Conservation (phyloP, 2,113 vertebrate genomes). For the Rutilus rutilus region DNA sequence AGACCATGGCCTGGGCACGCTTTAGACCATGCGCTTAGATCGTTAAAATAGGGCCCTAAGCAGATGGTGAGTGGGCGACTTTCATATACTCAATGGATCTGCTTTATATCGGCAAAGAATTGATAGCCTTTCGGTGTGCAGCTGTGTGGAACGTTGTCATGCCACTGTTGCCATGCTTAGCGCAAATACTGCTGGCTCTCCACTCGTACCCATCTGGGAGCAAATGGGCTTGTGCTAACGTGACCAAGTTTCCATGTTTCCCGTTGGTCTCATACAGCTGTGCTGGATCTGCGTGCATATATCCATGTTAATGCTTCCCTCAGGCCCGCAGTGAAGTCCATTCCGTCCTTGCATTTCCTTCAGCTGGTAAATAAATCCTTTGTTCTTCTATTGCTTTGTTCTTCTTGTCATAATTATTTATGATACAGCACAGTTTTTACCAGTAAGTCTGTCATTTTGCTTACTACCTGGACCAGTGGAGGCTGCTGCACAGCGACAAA, state of each 20-base stretch:
- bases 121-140: slow-evolving; percentile 52
- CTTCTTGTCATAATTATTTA: slow-evolving; percentile 39
- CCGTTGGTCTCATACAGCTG: not conserved
- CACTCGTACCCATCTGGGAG: slow-evolving; percentile 9
- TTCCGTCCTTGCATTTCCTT: slow-evolving; percentile 1
- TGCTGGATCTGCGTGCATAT: slow-evolving; percentile 8
- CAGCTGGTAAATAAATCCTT: slow-evolving; percentile 24
- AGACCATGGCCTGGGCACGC: too few species aligned
- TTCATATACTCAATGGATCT: slow-evolving; percentile 47
- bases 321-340: not conserved
- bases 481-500: not conserved
- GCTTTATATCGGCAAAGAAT: slow-evolving; percentile 54
- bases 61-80: slow-evolving; percentile 58
- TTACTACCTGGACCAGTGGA: not conserved
- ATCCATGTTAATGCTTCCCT: slow-evolving; percentile 28
- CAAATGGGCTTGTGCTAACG: slow-evolving; percentile 1
- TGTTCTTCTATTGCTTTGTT: slow-evolving; percentile 16
- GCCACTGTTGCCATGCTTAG: slow-evolving; percentile 27
- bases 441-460: not conserved
- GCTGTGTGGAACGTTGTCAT: slow-evolving; percentile 15
- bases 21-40: too few species aligned
- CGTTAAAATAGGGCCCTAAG: not conserved
- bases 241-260: not conserved
- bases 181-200: slow-evolving; percentile 39
- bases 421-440: slow-evolving; percentile 19